Conservation (phyloP, 2,888 invertebrate species). For the Adelphocoris suturalis region DNA sequence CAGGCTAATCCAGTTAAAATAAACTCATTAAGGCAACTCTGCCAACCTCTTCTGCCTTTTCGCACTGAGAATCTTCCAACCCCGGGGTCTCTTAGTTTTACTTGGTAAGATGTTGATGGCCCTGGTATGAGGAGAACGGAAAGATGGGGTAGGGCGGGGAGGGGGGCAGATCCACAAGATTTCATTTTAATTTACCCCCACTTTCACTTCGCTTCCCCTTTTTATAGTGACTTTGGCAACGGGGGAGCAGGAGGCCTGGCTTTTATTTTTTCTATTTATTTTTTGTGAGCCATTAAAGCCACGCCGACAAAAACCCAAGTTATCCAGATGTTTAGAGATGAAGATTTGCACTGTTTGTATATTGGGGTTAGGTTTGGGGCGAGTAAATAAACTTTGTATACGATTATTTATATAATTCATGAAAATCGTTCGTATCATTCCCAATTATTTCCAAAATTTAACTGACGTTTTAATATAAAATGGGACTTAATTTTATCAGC, state of each 20-base stretch:
- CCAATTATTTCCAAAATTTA: too few species aligned
- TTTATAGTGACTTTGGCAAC: neutral
- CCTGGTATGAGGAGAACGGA: neutral
- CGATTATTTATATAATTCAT: too few species aligned
- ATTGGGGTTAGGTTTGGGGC: too few species aligned
- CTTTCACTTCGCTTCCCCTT: neutral
- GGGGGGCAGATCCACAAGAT: constrained; percentile 46
- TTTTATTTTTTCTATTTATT: neutral
- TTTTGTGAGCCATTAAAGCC: neutral
- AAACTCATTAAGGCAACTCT: constrained; percentile 55
- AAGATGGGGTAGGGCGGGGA: too few species aligned
- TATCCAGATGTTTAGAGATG: neutral
- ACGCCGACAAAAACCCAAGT: neutral
- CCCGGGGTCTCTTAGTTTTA: constrained; percentile 39
- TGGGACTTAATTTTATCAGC: too few species aligned
- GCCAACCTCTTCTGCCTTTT: constrained; percentile 55
- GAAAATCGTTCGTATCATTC: too few species aligned
- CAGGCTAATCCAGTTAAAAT: constrained; percentile 66
- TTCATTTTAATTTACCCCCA: constrained; percentile 27
- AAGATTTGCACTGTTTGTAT: neutral
- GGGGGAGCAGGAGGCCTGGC: neutral
- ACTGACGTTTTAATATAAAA: too few species aligned
- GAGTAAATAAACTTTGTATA: too few species aligned
- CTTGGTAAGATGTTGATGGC: neutral
- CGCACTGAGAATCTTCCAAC: constrained; percentile 41